These are phyloP conservation scores for Heterotilapia buettikoferi DNA, from an alignment of 2,113 vertebrate genomes.

Conservation along the genomic window DNA sequence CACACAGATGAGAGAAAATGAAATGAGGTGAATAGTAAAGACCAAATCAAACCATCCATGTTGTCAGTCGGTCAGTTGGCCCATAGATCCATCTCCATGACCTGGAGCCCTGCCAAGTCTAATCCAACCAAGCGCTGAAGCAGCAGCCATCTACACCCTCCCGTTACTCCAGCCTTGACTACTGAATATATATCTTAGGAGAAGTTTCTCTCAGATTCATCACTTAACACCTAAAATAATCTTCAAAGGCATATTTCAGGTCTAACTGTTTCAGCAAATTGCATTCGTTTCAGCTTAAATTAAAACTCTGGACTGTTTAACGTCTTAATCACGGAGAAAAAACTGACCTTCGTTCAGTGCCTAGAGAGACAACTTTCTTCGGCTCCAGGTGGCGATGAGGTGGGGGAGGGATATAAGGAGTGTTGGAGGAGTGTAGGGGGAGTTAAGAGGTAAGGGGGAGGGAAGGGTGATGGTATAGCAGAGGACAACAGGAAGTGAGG, in stretches of 20 bases:
- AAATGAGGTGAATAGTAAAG: conserved; percentile 49
- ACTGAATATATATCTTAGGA: not conserved
- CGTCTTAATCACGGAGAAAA: not conserved
- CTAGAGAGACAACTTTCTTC: conserved; percentile 68
- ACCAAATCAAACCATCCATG: conserved; percentile 73
- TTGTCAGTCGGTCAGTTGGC: conserved; percentile 64
- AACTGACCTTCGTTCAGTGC: conserved; percentile 68
- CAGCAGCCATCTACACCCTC: not conserved
- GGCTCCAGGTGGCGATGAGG: conserved; percentile 50
- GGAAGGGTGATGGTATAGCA: conserved; percentile 56
- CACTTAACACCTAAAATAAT: not conserved
- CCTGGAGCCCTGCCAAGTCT: conserved; percentile 26
- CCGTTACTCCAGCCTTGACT: conserved; percentile 9
- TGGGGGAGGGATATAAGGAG: conserved; percentile 32
- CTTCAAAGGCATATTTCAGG: not conserved
- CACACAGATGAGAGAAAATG: conserved; percentile 31
- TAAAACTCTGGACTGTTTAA: not conserved
- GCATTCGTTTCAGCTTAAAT: not conserved
- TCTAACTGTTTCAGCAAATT: not conserved
- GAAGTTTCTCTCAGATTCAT: conserved; percentile 50
- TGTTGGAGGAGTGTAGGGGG: conserved; percentile 39
- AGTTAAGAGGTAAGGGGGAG: conserved; percentile 9
- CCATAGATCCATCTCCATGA: conserved; percentile 38
- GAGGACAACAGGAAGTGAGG: conserved; percentile 82
- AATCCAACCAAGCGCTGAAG: conserved; percentile 22